A percentile compares a stretch with the other conserved stretches of the same genome.
These are phyloP conservation scores for human (Homo sapiens) DNA, from an alignment of 2,113 vertebrate genomes.

Conservation along the genomic window GRCh38 chr1:30288001-30288500, in stretches of 20 bases:
- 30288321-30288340: background rate
- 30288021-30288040: background rate
- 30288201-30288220: fast-evolving
- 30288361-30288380: background rate
- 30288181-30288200: background rate
- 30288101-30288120: background rate
- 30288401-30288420: background rate
- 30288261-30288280: too few relatives aligned
- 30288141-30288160: background rate
- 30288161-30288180: background rate
- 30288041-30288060: background rate
- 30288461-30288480: background rate
- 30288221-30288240: background rate
- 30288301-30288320: background rate
- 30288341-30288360: background rate
- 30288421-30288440: background rate
- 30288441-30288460: background rate
- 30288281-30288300: background rate
- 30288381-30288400: background rate
- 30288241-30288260: background rate
- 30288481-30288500: background rate
- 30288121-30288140: background rate
- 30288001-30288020: too few relatives aligned
- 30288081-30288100: fast-evolving
- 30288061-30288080: background rate